Percentiles rank a stretch among this genome's conserved stretches.
Conservation (phyloP, 2,888 invertebrate species). For the Onthophagus sagittarius region DNA sequence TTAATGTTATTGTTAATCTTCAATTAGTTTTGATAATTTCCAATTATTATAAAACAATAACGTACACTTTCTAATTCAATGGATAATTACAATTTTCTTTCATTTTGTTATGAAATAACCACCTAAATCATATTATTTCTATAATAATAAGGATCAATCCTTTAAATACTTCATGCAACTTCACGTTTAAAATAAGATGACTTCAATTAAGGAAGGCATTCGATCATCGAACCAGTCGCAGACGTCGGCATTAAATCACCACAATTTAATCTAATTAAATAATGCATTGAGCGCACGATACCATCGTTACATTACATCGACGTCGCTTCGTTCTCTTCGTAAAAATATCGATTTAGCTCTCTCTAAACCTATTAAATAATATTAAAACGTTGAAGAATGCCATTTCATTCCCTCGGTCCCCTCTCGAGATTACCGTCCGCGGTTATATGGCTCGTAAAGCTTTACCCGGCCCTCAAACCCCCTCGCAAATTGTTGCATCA, state of each 20-base stretch:
- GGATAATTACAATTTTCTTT: too few relatives aligned
- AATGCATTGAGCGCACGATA: conserved; percentile 17
- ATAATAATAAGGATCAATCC: not conserved
- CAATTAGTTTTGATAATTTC: too few relatives aligned
- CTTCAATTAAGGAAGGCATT: conserved; percentile 13
- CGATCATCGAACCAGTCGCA: conserved; percentile 13
- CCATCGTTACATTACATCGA: conserved; percentile 14
- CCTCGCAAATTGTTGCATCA: conserved; percentile 42
- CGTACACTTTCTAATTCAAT: too few relatives aligned
- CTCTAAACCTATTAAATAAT: conserved; percentile 35
- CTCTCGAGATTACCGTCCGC: conserved; percentile 17
- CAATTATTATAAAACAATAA: too few relatives aligned
- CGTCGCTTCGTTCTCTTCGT: not conserved
- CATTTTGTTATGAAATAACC: too few relatives aligned
- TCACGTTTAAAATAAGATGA: not conserved
- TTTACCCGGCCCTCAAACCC: conserved; percentile 44
- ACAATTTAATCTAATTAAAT: conserved; percentile 21
- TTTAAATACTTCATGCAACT: not conserved
- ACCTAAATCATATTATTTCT: too few relatives aligned
- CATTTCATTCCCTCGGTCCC: conserved; percentile 28
- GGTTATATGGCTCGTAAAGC: conserved; percentile 33
- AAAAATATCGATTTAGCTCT: conserved; percentile 4
- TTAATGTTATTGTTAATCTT: too few relatives aligned
- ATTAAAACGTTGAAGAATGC: conserved; percentile 41
- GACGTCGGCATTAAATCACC: conserved; percentile 18